A percentile compares a stretch with the other conserved stretches of the same genome.
These are phyloP conservation scores for Myotis daubentonii DNA, from an alignment of 2,797 vertebrate species.

Conservation along the genomic window DNA sequence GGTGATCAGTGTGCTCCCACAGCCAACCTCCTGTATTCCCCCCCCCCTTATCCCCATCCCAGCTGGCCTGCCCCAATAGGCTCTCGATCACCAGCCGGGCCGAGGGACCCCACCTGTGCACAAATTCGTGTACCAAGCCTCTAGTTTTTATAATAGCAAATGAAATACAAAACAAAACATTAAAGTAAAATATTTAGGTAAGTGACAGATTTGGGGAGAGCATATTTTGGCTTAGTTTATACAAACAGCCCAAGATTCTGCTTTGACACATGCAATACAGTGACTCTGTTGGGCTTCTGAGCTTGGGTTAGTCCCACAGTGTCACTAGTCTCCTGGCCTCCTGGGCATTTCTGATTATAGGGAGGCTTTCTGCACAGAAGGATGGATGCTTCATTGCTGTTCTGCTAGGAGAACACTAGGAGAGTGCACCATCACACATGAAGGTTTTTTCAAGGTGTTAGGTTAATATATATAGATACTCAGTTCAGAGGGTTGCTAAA, in stretches of 20 bases:
- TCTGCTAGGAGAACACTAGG: neutral
- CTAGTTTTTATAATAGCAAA: slow-evolving; percentile 9
- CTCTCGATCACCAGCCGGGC: too few species aligned
- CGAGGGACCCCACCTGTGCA: too few species aligned
- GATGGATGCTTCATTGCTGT: neutral
- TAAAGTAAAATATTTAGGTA: slow-evolving; percentile 43
- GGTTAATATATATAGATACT: neutral
- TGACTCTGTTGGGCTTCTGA: neutral
- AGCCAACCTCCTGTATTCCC: too few species aligned
- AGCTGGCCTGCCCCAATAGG: too few species aligned
- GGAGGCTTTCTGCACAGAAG: slow-evolving; percentile 4
- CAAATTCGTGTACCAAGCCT: too few species aligned
- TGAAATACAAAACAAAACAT: slow-evolving; percentile 20
- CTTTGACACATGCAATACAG: neutral
- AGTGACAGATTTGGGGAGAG: neutral
- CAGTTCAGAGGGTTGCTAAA: slow-evolving; percentile 17
- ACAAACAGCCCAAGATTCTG: neutral
- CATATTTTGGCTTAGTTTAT: neutral
- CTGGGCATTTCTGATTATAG: neutral
- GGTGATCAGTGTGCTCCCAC: too few species aligned
- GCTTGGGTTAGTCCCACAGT: neutral
- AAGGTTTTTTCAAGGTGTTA: neutral
- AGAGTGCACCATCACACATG: neutral
- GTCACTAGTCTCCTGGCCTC: neutral
- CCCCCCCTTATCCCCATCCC: too few species aligned